Base-by-base conservation (phyloP, 2,888 invertebrate genomes). In the Malthinus seriepunctatus region DNA sequence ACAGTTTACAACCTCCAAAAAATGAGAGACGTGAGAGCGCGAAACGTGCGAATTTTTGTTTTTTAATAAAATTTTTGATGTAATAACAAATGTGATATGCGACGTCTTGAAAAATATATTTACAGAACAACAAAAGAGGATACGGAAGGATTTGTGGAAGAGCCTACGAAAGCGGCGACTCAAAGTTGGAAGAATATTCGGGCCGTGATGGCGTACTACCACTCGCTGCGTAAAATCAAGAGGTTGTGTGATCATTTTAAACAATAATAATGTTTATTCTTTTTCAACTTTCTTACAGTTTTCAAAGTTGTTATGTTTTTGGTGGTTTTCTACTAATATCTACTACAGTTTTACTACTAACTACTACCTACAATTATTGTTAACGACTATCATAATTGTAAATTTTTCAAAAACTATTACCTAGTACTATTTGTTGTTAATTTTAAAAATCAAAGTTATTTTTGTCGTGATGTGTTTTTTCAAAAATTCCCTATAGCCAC, bases 121-220 rank as follows among this genome's bases (percentile, higher is more conserved):
- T 68, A 33, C 68, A 69, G 69, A 67, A 62, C 58, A 63, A 63
- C 66, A 51, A 60, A 60, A 49, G 60, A 53, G 42, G 63, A 58
- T 59, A 56, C 49, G 51, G 57, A 62, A 56, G 60, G 62, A 60
- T 56, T 58, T 51, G 64, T 64, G 42, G 70, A 70, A 61, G 70
- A 68, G 49, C 62, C 70, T 32, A 52, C 68, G 67, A 72, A 71
- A 63, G 69, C 67, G 63, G 78, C 77, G 11, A 75, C 76, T 77
- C 90, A 90, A 82, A 90, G 89, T 79, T 93, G 92, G 92, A 88
- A 88, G 80, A 91, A 90, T 82, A 87, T 93, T 73, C 86, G 91
- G 77, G 91, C 91, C 73, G 92, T 91, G 77, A 90, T 92, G 90
- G 90, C 91, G 76, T 90, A 91, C 84, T 92, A 92, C 86, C 89